A percentile compares a stretch with the other conserved stretches of the same genome.
Conservation (phyloP, 2,797 vertebrate species). For the Eutrigla gurnardus region DNA sequence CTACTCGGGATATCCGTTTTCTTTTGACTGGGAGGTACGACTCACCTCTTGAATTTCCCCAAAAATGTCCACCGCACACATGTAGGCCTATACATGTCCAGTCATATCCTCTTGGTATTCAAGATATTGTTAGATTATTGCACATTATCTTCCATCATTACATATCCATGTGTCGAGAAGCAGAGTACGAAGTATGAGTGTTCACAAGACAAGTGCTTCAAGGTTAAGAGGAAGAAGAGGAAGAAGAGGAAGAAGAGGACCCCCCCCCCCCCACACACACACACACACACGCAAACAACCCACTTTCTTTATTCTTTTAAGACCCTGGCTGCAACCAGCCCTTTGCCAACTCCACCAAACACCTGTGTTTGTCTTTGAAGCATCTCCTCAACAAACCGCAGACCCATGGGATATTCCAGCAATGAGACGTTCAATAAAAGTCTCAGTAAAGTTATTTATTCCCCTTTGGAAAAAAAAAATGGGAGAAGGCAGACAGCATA, state of each 20-base stretch:
- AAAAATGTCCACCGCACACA: neutral
- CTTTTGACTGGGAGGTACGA: conserved; percentile 21
- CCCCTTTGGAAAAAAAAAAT: conserved; percentile 67
- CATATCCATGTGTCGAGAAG: neutral
- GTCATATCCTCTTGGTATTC: neutral
- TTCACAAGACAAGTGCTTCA: conserved; percentile 54
- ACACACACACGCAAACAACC: conserved; percentile 55
- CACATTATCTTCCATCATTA: neutral
- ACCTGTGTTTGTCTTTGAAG: conserved; percentile 85
- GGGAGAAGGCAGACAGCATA: conserved; percentile 70
- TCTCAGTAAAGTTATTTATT: conserved; percentile 83
- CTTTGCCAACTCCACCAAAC: conserved; percentile 75
- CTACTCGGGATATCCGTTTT: conserved; percentile 46
- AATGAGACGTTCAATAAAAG: conserved; percentile 81
- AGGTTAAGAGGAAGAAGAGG: conserved; percentile 57
- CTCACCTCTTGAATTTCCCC: conserved; percentile 20
- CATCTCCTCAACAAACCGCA: conserved; percentile 71
- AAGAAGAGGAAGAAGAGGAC: conserved; percentile 38
- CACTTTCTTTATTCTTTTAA: conserved; percentile 71
- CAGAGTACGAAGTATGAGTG: conserved; percentile 46
- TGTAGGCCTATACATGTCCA: neutral
- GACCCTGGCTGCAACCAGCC: conserved; percentile 67
- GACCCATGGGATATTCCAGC: conserved; percentile 77
- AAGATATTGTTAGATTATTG: neutral
- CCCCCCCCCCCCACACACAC: too few relatives aligned